Conservation (phyloP, 2,888 invertebrate genomes). For the Drosophila prolongata region DNA sequence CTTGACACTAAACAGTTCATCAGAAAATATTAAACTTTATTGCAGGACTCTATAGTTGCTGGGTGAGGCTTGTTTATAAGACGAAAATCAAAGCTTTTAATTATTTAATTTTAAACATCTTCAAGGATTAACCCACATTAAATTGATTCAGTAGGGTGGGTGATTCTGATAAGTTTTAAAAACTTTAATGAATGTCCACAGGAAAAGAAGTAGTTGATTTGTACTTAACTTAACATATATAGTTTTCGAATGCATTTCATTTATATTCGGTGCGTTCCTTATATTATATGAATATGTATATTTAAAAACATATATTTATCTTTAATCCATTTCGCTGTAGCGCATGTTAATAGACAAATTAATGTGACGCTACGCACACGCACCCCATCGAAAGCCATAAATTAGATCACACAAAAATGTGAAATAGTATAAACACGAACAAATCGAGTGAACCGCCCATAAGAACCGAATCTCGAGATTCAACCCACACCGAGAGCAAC, state of each 20-base stretch:
- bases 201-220: too few species aligned
- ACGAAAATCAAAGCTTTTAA: too few species aligned
- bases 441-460: slow-evolving; percentile 20
- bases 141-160: too few species aligned
- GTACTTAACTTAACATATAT: too few species aligned
- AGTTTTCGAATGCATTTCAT: background rate
- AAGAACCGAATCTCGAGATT: slow-evolving; percentile 22
- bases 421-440: slow-evolving; percentile 31
- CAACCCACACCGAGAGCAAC: slow-evolving; percentile 25
- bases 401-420: slow-evolving; percentile 55
- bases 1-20: too few species aligned
- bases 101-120: too few species aligned
- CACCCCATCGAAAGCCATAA: slow-evolving; percentile 51
- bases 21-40: too few species aligned
- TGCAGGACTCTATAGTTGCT: too few species aligned
- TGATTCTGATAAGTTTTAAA: too few species aligned
- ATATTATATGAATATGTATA: background rate
- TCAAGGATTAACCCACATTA: too few species aligned
- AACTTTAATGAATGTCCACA: too few species aligned
- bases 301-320: slow-evolving; percentile 12
- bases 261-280: background rate
- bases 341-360: slow-evolving; percentile 36
- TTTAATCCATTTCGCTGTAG: slow-evolving; percentile 17
- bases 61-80: too few species aligned
- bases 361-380: slow-evolving; percentile 59